Percentiles rank a stretch among this genome's conserved stretches.
Conservation (phyloP, 2,797 vertebrate genomes). For the Knipowitschia caucasica region DNA sequence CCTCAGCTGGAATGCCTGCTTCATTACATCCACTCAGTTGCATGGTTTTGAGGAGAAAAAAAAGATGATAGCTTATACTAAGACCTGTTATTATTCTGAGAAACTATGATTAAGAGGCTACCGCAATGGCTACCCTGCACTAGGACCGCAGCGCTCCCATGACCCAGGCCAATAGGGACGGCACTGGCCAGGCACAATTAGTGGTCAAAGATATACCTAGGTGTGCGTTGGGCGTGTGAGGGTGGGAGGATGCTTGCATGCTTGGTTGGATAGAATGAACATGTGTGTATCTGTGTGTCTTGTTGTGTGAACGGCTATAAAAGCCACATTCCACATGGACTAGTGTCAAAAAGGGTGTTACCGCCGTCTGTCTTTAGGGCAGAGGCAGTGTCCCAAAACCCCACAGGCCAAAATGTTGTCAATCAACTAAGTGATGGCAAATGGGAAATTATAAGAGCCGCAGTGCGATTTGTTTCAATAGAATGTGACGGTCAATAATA, state of each 20-base stretch:
- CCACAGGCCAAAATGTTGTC: conserved; percentile 12
- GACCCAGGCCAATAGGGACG: conserved; percentile 62
- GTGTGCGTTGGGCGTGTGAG: conserved; percentile 41
- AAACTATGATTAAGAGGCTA: conserved; percentile 78
- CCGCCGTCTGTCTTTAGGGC: conserved; percentile 29
- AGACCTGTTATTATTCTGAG: conserved; percentile 3
- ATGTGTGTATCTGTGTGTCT: conserved; percentile 20
- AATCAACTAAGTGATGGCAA: conserved; percentile 9
- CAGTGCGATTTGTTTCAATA: background rate
- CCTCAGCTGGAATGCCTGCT: conserved; percentile 63
- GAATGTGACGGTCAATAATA: background rate
- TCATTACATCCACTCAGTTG: conserved; percentile 65
- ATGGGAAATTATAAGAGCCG: no score
- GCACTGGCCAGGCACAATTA: conserved; percentile 65
- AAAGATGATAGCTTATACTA: conserved; percentile 79
- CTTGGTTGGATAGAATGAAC: conserved; percentile 15
- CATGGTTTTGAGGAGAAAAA: conserved; percentile 63
- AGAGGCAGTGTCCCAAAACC: conserved; percentile 42
- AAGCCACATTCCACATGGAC: conserved; percentile 49
- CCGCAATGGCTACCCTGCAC: conserved; percentile 66
- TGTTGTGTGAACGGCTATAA: conserved; percentile 39
- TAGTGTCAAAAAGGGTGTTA: conserved; percentile 46
- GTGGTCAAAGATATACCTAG: conserved; percentile 65
- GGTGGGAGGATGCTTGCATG: conserved; percentile 21
- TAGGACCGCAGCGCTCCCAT: conserved; percentile 53